Evolutionary conservation across 2,888 invertebrate genomes (phyloP).

Genomic region (Polydesmus complanatus): DNA sequence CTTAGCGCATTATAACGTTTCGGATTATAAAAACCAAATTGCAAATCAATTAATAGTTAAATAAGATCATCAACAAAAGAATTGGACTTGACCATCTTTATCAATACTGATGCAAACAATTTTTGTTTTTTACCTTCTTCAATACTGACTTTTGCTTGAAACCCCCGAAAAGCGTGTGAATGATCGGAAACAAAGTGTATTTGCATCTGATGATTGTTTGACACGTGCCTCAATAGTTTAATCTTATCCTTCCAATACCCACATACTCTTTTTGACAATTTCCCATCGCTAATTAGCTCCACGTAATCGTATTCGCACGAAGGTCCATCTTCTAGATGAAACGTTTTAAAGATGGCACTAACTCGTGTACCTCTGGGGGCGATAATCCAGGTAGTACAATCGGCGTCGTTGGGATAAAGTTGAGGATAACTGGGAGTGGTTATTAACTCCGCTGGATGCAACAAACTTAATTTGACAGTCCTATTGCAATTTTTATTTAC

Average conservation of each 20-base stretch:
- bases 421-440: constrained; percentile 68
- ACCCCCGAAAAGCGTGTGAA: constrained; percentile 60
- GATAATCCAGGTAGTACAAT: constrained; percentile 55
- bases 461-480: constrained; percentile 48
- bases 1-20: too few species aligned
- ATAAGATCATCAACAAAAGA: too few species aligned
- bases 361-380: constrained; percentile 56
- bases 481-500: constrained; percentile 46
- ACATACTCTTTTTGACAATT: constrained; percentile 34
- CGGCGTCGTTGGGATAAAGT: constrained; percentile 58
- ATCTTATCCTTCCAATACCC: constrained; percentile 67
- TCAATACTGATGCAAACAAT: too few species aligned
- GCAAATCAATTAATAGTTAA: too few species aligned
- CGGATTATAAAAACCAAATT: too few species aligned
- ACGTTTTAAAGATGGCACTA: constrained; percentile 57
- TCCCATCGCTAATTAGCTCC: constrained; percentile 44
- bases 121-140: too few species aligned
- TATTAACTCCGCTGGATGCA: constrained; percentile 47
- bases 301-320: constrained; percentile 61
- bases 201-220: constrained; percentile 45
- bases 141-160: constrained; percentile 54
- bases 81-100: too few species aligned
- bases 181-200: constrained; percentile 61
- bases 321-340: constrained; percentile 54
- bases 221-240: constrained; percentile 54